Conservation (phyloP, 1,140 invertebrate species). For the Philopotamus ludificatus region DNA sequence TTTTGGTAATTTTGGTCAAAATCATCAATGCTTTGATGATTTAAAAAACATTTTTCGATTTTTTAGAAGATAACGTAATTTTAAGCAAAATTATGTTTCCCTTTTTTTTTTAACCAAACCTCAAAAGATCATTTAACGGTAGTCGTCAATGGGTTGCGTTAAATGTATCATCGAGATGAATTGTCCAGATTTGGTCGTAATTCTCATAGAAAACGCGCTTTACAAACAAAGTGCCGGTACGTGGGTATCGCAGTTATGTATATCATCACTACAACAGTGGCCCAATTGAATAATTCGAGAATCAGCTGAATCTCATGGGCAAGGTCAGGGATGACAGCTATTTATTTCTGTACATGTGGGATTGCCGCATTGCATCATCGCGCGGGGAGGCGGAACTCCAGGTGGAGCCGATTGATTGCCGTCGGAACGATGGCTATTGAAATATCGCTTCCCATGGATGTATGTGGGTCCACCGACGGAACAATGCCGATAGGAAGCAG, state of each 20-base stretch:
- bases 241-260: not conserved
- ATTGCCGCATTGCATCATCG: not conserved
- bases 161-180: not conserved
- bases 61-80: too few relatives aligned
- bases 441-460: too few relatives aligned
- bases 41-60: too few relatives aligned
- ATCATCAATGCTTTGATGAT: too few relatives aligned
- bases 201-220: not conserved
- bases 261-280: not conserved
- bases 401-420: not conserved
- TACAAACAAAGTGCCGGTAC: not conserved
- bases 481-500: too few relatives aligned
- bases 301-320: conserved; percentile 15
- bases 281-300: conserved; percentile 3
- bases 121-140: too few relatives aligned
- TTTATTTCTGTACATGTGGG: not conserved
- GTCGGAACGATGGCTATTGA: too few relatives aligned
- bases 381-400: not conserved
- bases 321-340: conserved; percentile 9
- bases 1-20: too few relatives aligned
- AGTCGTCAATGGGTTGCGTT: not conserved
- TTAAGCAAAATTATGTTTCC: too few relatives aligned
- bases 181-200: not conserved
- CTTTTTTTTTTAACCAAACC: too few relatives aligned
- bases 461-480: too few relatives aligned